A percentile compares a stretch with the other conserved stretches of the same genome.
Conservation (phyloP, 2,888 invertebrate species). For the Drosophila pegasa region DNA sequence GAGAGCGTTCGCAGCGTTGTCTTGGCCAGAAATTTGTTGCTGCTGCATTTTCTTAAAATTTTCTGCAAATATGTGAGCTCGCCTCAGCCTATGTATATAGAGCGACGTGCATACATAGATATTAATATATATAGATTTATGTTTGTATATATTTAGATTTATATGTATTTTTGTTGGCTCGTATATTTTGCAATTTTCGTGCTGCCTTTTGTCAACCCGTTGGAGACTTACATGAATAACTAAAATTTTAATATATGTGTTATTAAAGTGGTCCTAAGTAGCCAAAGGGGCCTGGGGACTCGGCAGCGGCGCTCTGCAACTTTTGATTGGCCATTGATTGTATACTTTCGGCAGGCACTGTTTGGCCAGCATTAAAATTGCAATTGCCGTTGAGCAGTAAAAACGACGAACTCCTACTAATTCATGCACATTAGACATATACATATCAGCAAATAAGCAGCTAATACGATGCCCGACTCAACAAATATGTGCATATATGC, state of each 20-base stretch:
- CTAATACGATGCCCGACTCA: slow-evolving; percentile 39
- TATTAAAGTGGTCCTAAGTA: slow-evolving; percentile 73
- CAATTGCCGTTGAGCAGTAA: slow-evolving; percentile 50
- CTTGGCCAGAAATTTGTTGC: slow-evolving; percentile 74
- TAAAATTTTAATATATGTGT: slow-evolving; percentile 80
- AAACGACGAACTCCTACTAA: slow-evolving; percentile 44
- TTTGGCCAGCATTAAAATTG: slow-evolving; percentile 68
- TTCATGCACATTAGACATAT: slow-evolving; percentile 66
- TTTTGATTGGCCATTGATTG: slow-evolving; percentile 78
- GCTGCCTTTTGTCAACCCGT: slow-evolving; percentile 64
- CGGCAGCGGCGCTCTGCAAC: slow-evolving; percentile 48
- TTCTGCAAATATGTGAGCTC: slow-evolving; percentile 76
- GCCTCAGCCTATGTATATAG: slow-evolving; percentile 38
- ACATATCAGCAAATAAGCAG: slow-evolving; percentile 60
- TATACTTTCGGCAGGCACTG: slow-evolving; percentile 60
- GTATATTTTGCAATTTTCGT: slow-evolving; percentile 63
- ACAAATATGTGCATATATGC: slow-evolving; percentile 3
- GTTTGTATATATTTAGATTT: slow-evolving; percentile 20
- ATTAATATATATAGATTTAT: neutral
- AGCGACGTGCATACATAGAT: slow-evolving; percentile 6
- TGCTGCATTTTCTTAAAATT: slow-evolving; percentile 81
- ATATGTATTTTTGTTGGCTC: slow-evolving; percentile 27
- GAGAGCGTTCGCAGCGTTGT: slow-evolving; percentile 45
- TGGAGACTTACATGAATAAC: slow-evolving; percentile 77
- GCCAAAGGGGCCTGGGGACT: slow-evolving; percentile 20